These are phyloP conservation scores for Ammodytes marinus DNA, from an alignment of 2,113 vertebrate species.

Conservation along the genomic window DNA sequence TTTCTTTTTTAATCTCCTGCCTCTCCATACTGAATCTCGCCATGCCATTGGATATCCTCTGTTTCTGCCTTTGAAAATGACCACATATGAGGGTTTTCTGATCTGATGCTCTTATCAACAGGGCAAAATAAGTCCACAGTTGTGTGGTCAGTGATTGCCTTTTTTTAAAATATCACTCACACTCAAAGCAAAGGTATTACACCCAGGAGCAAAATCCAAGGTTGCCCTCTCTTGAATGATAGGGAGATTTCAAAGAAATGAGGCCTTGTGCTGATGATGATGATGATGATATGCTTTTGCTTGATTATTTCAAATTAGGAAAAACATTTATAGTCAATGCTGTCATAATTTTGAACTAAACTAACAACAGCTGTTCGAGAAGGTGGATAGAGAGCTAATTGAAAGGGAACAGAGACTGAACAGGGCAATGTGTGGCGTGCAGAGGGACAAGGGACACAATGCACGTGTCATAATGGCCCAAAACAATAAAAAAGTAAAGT, in stretches of 20 bases:
- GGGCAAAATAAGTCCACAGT: background rate
- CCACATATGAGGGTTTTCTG: constrained; percentile 8
- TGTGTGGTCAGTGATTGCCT: background rate
- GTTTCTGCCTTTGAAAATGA: constrained; percentile 31
- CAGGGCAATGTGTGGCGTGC: background rate
- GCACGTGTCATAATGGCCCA: too few relatives aligned
- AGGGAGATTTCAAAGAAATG: constrained; percentile 1
- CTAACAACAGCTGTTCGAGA: constrained; percentile 9
- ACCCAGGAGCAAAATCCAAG: constrained; percentile 13
- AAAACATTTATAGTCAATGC: constrained; percentile 22
- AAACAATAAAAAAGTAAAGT: too few relatives aligned
- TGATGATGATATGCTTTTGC: constrained; percentile 14
- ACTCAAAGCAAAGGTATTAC: constrained; percentile 1
- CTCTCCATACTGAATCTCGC: constrained; percentile 24
- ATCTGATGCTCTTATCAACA: constrained; percentile 30
- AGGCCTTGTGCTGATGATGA: background rate
- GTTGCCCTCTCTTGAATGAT: constrained; percentile 23
- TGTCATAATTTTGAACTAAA: constrained; percentile 7
- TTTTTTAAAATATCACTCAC: constrained; percentile 17
- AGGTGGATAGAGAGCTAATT: background rate
- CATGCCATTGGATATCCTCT: constrained; percentile 21
- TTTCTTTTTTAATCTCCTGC: constrained; percentile 20
- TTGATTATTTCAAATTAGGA: constrained; percentile 28
- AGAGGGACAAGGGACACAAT: background rate
- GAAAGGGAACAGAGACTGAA: background rate